phyloP scores from a whole-genome alignment of 2,888 invertebrate species.

The Euspilapteryx auroguttella region DNA sequence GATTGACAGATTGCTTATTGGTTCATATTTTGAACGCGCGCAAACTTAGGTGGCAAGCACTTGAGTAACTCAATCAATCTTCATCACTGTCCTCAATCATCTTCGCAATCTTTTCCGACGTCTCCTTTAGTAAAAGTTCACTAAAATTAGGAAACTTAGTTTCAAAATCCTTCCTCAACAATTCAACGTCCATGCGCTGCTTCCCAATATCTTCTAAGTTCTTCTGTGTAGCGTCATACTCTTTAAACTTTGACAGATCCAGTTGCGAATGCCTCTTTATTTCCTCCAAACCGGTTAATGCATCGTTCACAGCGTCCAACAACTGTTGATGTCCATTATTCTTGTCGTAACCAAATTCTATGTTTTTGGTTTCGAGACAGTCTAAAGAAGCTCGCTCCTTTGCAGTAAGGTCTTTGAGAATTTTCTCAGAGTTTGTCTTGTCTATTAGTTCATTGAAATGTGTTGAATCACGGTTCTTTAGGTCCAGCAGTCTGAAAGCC shows the following conservation, averaged over 20 bases:
- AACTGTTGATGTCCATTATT: conserved; percentile 33
- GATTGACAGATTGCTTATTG: too few species aligned
- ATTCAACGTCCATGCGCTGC: conserved; percentile 25
- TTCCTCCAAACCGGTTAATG: conserved; percentile 31
- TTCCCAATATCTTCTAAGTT: conserved; percentile 21
- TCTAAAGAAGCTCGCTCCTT: conserved; percentile 27
- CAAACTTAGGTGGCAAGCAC: too few species aligned
- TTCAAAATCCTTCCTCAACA: conserved; percentile 27
- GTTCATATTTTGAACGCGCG: too few species aligned
- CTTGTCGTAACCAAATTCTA: conserved; percentile 38
- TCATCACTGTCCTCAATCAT: conserved; percentile 24
- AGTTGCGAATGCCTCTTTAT: conserved; percentile 38
- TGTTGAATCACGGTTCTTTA: conserved; percentile 21
- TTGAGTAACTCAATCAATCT: conserved; percentile 8
- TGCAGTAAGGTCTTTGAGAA: conserved; percentile 17
- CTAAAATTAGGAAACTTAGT: conserved; percentile 30
- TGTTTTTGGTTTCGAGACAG: conserved; percentile 28
- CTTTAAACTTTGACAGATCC: conserved; percentile 24
- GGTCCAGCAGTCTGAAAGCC: conserved; percentile 32
- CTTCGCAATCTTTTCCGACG: conserved; percentile 25
- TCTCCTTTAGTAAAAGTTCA: conserved; percentile 31
- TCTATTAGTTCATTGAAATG: conserved; percentile 25
- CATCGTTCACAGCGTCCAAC: conserved; percentile 37
- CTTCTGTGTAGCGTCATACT: conserved; percentile 20
- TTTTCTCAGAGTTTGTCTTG: conserved; percentile 16